phyloP scores from a whole-genome alignment of 2,797 vertebrate genomes.

The Notolabrus celidotus region DNA sequence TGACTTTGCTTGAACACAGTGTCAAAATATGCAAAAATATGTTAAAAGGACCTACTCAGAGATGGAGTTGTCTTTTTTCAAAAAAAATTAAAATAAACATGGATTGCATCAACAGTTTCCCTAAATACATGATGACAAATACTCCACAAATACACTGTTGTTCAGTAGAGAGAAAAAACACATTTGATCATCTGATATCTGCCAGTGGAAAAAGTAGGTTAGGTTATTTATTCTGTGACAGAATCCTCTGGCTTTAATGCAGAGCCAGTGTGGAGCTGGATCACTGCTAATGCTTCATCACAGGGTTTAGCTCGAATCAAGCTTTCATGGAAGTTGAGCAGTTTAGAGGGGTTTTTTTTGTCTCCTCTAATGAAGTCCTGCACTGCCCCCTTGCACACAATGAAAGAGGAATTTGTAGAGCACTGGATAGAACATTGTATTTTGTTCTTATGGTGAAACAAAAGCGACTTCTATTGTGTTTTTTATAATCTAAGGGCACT shows the following conservation, averaged over 20 bases:
- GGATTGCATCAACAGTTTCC: slow-evolving; percentile 46
- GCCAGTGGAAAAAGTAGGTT: slow-evolving; percentile 47
- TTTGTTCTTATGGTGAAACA: slow-evolving; percentile 7
- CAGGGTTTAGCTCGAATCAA: slow-evolving; percentile 39
- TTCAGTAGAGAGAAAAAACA: neutral
- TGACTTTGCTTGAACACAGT: slow-evolving; percentile 15
- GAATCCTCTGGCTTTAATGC: slow-evolving; percentile 39
- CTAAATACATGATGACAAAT: slow-evolving; percentile 36
- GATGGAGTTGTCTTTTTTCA: slow-evolving; percentile 4
- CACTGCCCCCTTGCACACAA: slow-evolving; percentile 62
- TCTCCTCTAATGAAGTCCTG: slow-evolving; percentile 63
- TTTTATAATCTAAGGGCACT: slow-evolving; percentile 22
- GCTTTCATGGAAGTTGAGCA: slow-evolving; percentile 43
- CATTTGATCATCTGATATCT: slow-evolving; percentile 51
- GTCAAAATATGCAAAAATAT: slow-evolving; percentile 33
- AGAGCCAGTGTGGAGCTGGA: slow-evolving; percentile 36
- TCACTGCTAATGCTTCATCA: slow-evolving; percentile 50
- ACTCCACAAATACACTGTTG: slow-evolving; percentile 6
- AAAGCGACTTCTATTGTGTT: slow-evolving; percentile 19
- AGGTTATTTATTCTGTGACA: slow-evolving; percentile 43
- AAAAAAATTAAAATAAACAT: slow-evolving; percentile 21
- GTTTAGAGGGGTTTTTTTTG: slow-evolving; percentile 16
- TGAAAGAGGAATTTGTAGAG: slow-evolving; percentile 18
- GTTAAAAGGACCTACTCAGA: slow-evolving; percentile 19
- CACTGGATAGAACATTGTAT: slow-evolving; percentile 2